Percentiles rank a stretch among this genome's conserved stretches.
Conservation (phyloP, 2,888 invertebrate species). For the Sminthurinus aureus region DNA sequence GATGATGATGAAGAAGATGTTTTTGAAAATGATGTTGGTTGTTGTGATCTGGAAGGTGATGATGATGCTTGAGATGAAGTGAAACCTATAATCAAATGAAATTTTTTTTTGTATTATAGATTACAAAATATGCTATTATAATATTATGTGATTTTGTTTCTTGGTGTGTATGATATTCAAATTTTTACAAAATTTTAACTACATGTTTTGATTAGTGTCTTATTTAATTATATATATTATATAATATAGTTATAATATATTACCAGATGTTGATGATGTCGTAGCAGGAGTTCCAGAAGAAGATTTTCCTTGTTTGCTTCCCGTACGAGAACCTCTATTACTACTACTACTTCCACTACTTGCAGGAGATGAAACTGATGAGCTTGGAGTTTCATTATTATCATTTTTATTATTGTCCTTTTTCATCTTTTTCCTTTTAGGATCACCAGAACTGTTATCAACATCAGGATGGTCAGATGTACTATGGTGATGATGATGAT, state of each 20-base stretch:
- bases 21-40: too few species aligned
- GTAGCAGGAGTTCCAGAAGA: constrained; percentile 30
- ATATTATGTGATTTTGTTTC: too few species aligned
- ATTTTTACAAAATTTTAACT: too few species aligned
- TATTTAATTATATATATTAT: neutral
- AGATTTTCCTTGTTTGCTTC: constrained; percentile 46
- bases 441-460: constrained; percentile 44
- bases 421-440: constrained; percentile 50
- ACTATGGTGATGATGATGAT: neutral
- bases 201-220: too few species aligned
- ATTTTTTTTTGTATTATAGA: too few species aligned
- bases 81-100: too few species aligned
- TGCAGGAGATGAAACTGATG: neutral
- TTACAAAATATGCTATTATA: too few species aligned
- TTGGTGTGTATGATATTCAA: too few species aligned
- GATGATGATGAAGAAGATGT: constrained; percentile 24
- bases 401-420: constrained; percentile 33
- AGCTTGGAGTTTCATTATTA: neutral
- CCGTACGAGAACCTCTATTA: constrained; percentile 21
- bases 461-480: constrained; percentile 43
- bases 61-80: too few species aligned
- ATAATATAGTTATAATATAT: too few species aligned
- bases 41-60: too few species aligned
- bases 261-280: constrained; percentile 16
- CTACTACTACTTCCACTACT: neutral